These are phyloP conservation scores for Pseudotriccus pelzelni DNA, from an alignment of 2,797 vertebrate species.

Conservation along the genomic window DNA sequence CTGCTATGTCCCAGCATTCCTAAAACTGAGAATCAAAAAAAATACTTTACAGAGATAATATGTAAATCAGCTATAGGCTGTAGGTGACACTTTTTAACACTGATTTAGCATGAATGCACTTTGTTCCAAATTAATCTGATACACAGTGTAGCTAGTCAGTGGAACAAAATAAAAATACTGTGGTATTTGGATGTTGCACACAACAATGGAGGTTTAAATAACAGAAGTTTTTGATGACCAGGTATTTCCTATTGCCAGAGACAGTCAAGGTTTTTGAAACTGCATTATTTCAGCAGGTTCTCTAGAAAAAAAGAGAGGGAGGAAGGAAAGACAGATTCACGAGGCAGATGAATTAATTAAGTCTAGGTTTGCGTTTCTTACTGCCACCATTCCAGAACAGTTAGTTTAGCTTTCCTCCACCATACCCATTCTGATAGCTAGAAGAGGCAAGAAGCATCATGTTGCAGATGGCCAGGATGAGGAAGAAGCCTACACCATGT, in stretches of 20 bases:
- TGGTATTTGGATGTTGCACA: not conserved
- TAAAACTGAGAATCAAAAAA: not conserved
- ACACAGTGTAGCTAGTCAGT: fast-evolving
- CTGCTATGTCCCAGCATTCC: not conserved
- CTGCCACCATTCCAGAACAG: not conserved
- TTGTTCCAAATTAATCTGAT: not conserved
- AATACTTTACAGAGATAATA: not conserved
- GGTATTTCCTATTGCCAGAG: not conserved
- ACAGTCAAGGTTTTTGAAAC: not conserved
- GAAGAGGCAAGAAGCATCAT: not conserved
- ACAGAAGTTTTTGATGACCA: not conserved
- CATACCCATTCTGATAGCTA: not conserved
- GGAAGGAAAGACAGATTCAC: not conserved
- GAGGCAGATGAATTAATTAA: not conserved
- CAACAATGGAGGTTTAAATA: not conserved
- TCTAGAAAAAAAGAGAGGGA: not conserved
- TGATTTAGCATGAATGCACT: not conserved
- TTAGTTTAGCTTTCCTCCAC: not conserved
- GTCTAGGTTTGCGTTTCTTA: not conserved
- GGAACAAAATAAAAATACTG: not conserved
- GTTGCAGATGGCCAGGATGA: too few relatives aligned
- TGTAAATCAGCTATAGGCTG: not conserved
- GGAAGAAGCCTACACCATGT: too few relatives aligned
- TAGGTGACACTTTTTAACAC: not conserved
- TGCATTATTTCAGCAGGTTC: not conserved